phyloP scores from a whole-genome alignment of 2,113 vertebrate species.

The Clarias magur region DNA sequence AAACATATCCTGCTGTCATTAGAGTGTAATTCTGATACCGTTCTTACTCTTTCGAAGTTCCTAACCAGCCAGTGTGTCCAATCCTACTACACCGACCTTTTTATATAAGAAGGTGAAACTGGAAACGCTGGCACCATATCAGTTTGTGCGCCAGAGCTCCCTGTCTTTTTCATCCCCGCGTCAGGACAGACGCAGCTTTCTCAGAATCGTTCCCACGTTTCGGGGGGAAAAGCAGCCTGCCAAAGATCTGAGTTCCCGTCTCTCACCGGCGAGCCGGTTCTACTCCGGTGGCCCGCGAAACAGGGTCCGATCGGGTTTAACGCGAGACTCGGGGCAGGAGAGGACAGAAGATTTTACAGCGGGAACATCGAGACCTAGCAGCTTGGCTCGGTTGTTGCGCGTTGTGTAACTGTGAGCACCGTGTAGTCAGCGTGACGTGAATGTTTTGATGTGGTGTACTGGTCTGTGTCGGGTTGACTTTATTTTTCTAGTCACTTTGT shows the following conservation, averaged over 20 bases:
- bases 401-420: conserved; percentile 16
- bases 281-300: conserved; percentile 16
- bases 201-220: conserved; percentile 19
- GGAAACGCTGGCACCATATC: not conserved
- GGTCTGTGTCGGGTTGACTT: not conserved
- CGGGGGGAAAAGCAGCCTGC: not conserved
- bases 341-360: not conserved
- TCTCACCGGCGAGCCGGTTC: not conserved
- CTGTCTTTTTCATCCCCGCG: too few relatives aligned
- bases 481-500: conserved; percentile 12
- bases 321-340: not conserved
- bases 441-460: conserved; percentile 19
- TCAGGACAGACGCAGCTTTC: not conserved
- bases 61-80: not conserved
- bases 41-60: too few relatives aligned
- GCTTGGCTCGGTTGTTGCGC: not conserved
- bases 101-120: not conserved
- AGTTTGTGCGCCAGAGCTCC: not conserved
- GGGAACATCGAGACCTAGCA: not conserved
- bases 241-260: not conserved
- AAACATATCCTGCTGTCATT: not conserved
- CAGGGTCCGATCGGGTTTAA: not conserved
- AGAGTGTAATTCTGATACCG: not conserved
- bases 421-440: conserved; percentile 20
- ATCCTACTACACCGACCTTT: not conserved